A percentile compares a stretch with the other conserved stretches of the same genome.
These are phyloP conservation scores for Girardinichthys multiradiatus DNA, from an alignment of 2,113 vertebrate genomes.

Conservation along the genomic window DNA sequence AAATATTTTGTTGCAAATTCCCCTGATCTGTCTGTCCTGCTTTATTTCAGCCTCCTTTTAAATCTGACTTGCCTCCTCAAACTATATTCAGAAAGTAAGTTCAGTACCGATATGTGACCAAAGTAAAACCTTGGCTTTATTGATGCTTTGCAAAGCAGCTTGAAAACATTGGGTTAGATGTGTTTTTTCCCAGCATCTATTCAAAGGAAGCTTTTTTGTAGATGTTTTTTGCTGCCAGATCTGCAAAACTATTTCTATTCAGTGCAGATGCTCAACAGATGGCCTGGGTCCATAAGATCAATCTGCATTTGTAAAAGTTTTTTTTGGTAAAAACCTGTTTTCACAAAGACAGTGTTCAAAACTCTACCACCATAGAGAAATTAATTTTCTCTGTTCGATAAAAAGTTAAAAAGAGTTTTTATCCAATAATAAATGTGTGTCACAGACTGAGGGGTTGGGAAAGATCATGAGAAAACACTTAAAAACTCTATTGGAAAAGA, in stretches of 20 bases:
- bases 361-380: background rate
- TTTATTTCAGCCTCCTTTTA: background rate
- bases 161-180: conserved; percentile 25
- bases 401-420: conserved; percentile 13
- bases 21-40: background rate
- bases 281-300: background rate
- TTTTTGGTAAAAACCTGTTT: background rate
- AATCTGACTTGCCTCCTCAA: background rate
- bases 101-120: background rate
- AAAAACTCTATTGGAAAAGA: background rate
- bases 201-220: conserved; percentile 35
- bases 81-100: conserved; percentile 1
- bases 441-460: background rate
- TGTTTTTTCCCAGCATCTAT: conserved; percentile 35
- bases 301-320: background rate
- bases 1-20: too few species aligned
- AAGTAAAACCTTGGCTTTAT: conserved; percentile 3
- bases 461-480: background rate
- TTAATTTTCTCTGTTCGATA: background rate
- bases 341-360: background rate
- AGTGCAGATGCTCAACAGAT: conserved; percentile 42
- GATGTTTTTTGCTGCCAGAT: conserved; percentile 14
- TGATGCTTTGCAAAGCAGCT: conserved; percentile 21
- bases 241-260: conserved; percentile 34
- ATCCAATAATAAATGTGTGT: background rate